Percentiles rank a stretch among this genome's conserved stretches.
Evolutionary conservation across 2,797 vertebrate species (phyloP).

Genomic region (Myotis planiceps): DNA sequence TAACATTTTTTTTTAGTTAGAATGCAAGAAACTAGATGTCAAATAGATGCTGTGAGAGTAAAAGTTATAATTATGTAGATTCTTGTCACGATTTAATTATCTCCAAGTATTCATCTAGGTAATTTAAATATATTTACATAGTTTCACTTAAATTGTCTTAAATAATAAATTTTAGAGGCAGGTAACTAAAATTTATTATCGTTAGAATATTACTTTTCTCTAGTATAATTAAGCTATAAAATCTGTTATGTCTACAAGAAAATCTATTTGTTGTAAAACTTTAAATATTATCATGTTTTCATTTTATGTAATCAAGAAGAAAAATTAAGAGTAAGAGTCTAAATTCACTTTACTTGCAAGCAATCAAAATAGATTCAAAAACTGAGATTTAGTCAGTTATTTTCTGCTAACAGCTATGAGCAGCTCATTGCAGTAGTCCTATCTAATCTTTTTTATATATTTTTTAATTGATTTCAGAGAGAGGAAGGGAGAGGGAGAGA

Average conservation of each 20-base stretch:
- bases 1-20: neutral
- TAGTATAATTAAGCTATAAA: constrained; percentile 36
- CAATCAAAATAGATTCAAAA: neutral
- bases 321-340: neutral
- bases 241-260: neutral
- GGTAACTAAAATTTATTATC: neutral
- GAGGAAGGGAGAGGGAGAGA: too few relatives aligned
- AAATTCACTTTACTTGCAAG: neutral
- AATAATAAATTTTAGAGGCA: neutral
- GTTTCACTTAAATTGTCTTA: neutral
- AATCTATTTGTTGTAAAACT: neutral
- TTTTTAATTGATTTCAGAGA: too few relatives aligned
- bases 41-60: neutral
- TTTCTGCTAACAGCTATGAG: neutral
- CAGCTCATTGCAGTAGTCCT: neutral
- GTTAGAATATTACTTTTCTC: neutral
- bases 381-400: neutral
- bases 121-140: constrained; percentile 10
- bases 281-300: constrained; percentile 20
- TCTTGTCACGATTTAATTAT: neutral
- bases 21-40: neutral
- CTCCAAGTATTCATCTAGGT: neutral
- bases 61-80: neutral
- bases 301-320: constrained; percentile 15
- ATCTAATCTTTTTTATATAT: neutral